Evolutionary conservation across 2,888 invertebrate species (phyloP).

Genomic region (Schizotus pectinicornis): DNA sequence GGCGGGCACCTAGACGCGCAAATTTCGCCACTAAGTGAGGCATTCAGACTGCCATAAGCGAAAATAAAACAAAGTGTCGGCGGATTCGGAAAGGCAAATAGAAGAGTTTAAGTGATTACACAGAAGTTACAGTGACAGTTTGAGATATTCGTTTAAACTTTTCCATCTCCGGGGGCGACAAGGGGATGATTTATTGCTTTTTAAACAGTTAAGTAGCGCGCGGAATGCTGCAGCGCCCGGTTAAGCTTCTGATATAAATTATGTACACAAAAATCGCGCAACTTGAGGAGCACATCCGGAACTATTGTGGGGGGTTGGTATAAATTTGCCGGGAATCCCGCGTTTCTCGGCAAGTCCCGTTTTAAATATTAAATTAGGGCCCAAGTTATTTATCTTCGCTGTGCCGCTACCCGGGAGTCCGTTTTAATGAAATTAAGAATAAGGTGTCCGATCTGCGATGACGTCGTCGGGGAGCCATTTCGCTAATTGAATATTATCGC

Average conservation of each 20-base stretch:
- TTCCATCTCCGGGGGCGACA: constrained; percentile 47
- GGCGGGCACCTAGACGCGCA: constrained; percentile 4
- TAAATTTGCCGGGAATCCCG: no score
- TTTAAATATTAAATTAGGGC: no score
- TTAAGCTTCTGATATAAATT: constrained; percentile 35
- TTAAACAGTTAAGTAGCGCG: constrained; percentile 42
- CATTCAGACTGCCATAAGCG: constrained; percentile 12
- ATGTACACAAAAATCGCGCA: constrained; percentile 32
- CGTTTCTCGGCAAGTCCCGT: no score
- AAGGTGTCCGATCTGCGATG: no score
- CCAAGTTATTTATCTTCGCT: no score
- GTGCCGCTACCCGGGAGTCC: no score
- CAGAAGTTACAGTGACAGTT: constrained; percentile 42
- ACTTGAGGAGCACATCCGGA: constrained; percentile 1
- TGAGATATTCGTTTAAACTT: constrained; percentile 50
- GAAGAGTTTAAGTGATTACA: constrained; percentile 37
- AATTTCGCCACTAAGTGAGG: constrained; percentile 16
- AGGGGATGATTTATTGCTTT: constrained; percentile 47
- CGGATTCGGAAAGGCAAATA: constrained; percentile 14
- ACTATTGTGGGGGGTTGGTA: not conserved
- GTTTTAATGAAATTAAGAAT: no score
- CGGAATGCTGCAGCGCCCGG: constrained; percentile 32
- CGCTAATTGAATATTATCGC: no score
- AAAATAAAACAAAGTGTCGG: constrained; percentile 10
- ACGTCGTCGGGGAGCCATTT: no score